phyloP scores from a whole-genome alignment of 2,797 vertebrate genomes.

The Danio jaintianensis region DNA sequence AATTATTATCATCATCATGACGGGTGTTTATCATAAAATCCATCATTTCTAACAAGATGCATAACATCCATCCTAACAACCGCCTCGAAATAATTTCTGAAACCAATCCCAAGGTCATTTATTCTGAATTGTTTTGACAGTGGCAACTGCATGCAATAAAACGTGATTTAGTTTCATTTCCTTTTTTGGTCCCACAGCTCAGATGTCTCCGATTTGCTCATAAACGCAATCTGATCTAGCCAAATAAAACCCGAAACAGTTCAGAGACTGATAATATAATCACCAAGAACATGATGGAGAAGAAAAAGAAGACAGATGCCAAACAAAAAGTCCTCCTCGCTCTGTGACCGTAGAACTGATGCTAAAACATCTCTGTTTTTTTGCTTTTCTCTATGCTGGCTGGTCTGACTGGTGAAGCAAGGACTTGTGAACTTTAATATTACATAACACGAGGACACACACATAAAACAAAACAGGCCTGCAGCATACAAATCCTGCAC shows the following conservation, averaged over 20 bases:
- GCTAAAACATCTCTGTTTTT: background rate
- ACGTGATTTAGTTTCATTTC: slow-evolving; percentile 26
- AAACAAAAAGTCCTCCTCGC: slow-evolving; percentile 37
- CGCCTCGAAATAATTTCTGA: background rate
- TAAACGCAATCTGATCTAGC: slow-evolving; percentile 23
- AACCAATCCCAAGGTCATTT: background rate
- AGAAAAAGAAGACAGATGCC: background rate
- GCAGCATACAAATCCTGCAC: background rate
- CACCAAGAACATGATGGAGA: background rate
- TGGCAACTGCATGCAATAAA: background rate
- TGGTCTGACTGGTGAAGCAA: background rate
- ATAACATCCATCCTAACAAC: slow-evolving; percentile 8
- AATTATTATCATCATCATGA: background rate
- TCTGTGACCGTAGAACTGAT: slow-evolving; percentile 31
- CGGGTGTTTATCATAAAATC: background rate
- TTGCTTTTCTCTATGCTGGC: slow-evolving; percentile 5
- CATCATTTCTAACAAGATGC: background rate
- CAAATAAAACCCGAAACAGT: slow-evolving; percentile 9
- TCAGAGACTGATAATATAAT: slow-evolving; percentile 20
- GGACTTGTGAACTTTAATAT: slow-evolving; percentile 6
- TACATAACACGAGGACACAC: background rate
- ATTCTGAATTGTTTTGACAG: background rate
- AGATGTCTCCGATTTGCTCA: slow-evolving; percentile 4
- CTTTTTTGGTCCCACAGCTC: slow-evolving; percentile 9
- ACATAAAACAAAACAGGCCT: background rate